Conservation (phyloP, 1,140 invertebrate genomes). For the Drosophila pachea region DNA sequence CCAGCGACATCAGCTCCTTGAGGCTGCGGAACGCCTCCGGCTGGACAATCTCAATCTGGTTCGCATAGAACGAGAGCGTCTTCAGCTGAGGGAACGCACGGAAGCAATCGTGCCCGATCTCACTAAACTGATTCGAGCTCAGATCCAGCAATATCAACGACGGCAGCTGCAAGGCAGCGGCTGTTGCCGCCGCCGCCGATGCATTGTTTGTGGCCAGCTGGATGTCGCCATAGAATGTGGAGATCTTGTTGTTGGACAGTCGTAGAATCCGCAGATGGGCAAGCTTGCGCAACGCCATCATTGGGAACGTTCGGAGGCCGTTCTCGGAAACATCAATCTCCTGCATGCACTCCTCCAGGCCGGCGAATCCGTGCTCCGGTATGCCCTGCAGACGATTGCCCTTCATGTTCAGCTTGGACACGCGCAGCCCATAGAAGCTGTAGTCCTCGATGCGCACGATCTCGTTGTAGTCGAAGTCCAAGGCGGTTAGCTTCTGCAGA, state of each 20-base stretch:
- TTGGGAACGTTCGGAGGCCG: conserved; percentile 89
- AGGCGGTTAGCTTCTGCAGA: conserved; percentile 84
- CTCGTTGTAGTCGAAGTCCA: conserved; percentile 92
- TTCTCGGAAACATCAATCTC: conserved; percentile 93
- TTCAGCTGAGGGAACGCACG: conserved; percentile 87
- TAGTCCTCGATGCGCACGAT: conserved; percentile 91
- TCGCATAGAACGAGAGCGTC: conserved; percentile 90
- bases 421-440: conserved; percentile 89
- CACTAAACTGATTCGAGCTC: conserved; percentile 90
- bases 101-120: conserved; percentile 87
- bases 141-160: conserved; percentile 89
- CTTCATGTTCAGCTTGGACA: conserved; percentile 91
- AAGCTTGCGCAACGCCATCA: conserved; percentile 87
- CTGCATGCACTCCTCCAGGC: conserved; percentile 87
- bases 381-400: conserved; percentile 88
- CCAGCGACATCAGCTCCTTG: conserved; percentile 88
- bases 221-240: conserved; percentile 78
- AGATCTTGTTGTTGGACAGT: conserved; percentile 91
- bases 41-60: conserved; percentile 88
- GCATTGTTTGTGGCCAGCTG: conserved; percentile 76
- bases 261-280: conserved; percentile 86
- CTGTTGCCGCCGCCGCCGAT: conserved; percentile 59
- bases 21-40: conserved; percentile 87
- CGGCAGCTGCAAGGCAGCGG: conserved; percentile 81
- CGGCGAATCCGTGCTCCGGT: conserved; percentile 91